Percentiles rank a stretch among this genome's conserved stretches.
phyloP scores from a whole-genome alignment of 2,113 vertebrate genomes.

The Aspidoscelis tigris region DNA sequence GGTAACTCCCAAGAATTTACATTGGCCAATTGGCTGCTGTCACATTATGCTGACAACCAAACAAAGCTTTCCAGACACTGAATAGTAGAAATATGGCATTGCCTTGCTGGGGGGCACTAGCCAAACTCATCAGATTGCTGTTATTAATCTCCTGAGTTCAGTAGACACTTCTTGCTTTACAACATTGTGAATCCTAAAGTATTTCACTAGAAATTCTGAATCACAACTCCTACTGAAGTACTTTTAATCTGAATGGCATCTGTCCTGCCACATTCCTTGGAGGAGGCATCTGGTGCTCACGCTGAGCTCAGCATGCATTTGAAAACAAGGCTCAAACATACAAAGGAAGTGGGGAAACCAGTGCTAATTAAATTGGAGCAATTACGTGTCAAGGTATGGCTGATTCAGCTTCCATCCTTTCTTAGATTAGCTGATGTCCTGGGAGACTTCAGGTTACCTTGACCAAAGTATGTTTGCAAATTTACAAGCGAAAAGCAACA shows the following conservation, averaged over 20 bases:
- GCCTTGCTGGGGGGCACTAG: background rate
- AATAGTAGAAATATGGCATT: no score
- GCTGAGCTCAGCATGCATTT: constrained; percentile 6
- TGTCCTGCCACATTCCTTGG: background rate
- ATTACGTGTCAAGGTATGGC: background rate
- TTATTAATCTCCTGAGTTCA: background rate
- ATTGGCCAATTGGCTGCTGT: no score
- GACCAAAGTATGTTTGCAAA: background rate
- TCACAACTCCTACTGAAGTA: background rate
- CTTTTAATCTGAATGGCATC: constrained; percentile 8
- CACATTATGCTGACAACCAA: no score
- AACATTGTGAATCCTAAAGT: background rate
- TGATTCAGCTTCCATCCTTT: constrained; percentile 5
- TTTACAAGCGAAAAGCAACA: background rate
- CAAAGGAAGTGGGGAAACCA: constrained; percentile 6
- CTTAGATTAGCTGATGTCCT: background rate
- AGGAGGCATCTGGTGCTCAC: background rate
- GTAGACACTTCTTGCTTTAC: background rate
- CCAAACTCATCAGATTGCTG: background rate
- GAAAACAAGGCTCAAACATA: background rate
- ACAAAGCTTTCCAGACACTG: no score
- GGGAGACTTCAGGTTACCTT: background rate
- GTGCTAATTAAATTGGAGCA: constrained; percentile 7
- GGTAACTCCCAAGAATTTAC: no score
- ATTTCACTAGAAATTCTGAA: background rate